A percentile compares a stretch with the other conserved stretches of the same genome.
Evolutionary conservation across 2,888 invertebrate genomes (phyloP).

Genomic region (Drosophila mimica): DNA sequence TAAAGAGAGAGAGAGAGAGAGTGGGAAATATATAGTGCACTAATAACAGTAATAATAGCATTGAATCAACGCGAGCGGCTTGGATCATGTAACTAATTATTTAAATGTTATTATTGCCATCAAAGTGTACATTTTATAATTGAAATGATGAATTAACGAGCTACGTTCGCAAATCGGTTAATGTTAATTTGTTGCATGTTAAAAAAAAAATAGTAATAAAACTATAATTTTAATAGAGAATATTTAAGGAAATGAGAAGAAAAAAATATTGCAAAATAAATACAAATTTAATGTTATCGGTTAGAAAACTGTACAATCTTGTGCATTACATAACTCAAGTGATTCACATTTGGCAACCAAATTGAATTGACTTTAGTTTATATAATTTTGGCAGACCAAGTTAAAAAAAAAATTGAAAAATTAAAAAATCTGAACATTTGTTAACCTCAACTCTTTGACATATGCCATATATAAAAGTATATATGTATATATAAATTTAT

Average conservation of each 20-base stretch:
- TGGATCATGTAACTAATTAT: slow-evolving; percentile 67
- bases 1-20: too few species aligned
- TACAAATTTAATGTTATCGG: background rate
- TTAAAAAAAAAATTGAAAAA: background rate
- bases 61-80: slow-evolving; percentile 25
- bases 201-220: background rate
- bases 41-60: slow-evolving; percentile 35
- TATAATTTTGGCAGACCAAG: slow-evolving; percentile 21
- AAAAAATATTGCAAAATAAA: background rate
- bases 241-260: background rate
- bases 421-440: slow-evolving; percentile 14
- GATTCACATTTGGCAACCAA: background rate
- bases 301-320: slow-evolving; percentile 24
- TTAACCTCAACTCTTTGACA: slow-evolving; percentile 11
- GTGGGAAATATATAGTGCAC: background rate
- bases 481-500: slow-evolving; percentile 21
- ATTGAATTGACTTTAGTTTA: slow-evolving; percentile 7
- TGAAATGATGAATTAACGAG: slow-evolving; percentile 72
- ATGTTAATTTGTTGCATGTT: too few species aligned
- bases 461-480: slow-evolving; percentile 10
- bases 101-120: slow-evolving; percentile 67
- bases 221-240: background rate
- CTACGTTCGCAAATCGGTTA: slow-evolving; percentile 32
- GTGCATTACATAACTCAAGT: slow-evolving; percentile 34
- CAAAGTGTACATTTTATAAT: slow-evolving; percentile 62